Conservation (phyloP, 2,797 vertebrate genomes). For the Enteromius paludinosus region DNA sequence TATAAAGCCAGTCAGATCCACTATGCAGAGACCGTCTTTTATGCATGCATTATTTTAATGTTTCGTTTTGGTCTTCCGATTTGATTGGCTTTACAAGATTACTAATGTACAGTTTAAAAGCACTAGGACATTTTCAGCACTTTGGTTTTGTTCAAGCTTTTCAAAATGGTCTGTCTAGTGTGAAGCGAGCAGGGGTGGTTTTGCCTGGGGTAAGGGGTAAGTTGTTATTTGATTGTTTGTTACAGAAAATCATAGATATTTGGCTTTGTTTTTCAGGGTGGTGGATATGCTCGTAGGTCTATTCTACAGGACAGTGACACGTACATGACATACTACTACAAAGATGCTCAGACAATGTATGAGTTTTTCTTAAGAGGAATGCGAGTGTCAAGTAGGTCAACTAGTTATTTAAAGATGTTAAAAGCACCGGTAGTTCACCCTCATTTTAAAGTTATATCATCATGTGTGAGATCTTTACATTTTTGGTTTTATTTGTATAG, state of each 20-base stretch:
- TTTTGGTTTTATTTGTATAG: slow-evolving; percentile 69
- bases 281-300: slow-evolving; percentile 82
- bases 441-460: background rate
- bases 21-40: background rate
- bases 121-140: background rate
- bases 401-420: background rate
- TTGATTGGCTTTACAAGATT: background rate
- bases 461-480: background rate
- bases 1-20: slow-evolving; percentile 21
- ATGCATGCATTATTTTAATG: background rate
- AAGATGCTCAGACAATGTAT: slow-evolving; percentile 86
- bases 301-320: slow-evolving; percentile 74
- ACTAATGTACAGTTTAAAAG: background rate
- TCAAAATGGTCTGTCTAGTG: background rate
- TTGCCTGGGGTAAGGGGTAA: background rate
- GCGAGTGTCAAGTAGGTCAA: slow-evolving; percentile 87
- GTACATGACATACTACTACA: slow-evolving; percentile 79
- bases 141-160: background rate
- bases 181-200: background rate
- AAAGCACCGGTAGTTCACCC: background rate
- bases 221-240: background rate
- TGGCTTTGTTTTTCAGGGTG: slow-evolving; percentile 74
- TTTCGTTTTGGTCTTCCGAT: background rate
- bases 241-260: background rate
- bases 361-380: slow-evolving; percentile 88